Conservation (phyloP, 2,797 vertebrate genomes). For the Gallirallus australis region DNA sequence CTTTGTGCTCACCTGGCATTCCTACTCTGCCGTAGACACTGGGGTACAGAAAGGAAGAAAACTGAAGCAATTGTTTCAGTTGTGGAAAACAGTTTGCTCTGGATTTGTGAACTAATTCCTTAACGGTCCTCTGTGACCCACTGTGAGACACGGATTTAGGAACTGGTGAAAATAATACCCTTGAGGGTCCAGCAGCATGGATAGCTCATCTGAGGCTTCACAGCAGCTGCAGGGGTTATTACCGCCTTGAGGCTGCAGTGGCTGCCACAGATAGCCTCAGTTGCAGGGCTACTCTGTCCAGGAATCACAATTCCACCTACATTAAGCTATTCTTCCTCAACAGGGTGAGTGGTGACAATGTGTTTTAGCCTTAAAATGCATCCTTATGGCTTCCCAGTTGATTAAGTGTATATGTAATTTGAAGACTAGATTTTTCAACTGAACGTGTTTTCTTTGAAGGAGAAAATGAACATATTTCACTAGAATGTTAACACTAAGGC, state of each 20-base stretch:
- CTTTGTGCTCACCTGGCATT: neutral
- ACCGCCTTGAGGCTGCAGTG: neutral
- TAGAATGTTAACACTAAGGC: neutral
- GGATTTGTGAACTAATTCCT: neutral
- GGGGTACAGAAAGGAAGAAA: neutral
- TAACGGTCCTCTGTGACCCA: neutral
- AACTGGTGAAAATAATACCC: neutral
- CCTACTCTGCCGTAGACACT: accelerated
- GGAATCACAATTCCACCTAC: neutral
- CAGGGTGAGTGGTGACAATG: neutral
- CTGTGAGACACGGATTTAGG: neutral
- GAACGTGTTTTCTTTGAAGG: neutral
- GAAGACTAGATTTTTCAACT: neutral
- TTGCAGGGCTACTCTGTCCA: neutral
- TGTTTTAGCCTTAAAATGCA: neutral
- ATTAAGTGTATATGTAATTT: neutral
- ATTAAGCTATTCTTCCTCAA: neutral
- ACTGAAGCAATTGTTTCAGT: neutral
- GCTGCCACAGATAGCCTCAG: neutral
- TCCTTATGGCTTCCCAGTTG: neutral
- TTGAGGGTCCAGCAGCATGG: neutral
- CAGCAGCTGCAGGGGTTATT: neutral
- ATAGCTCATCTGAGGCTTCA: neutral
- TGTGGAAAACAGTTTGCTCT: neutral
- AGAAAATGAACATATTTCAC: neutral